Base-by-base conservation (phyloP, 2,113 vertebrate species). In the Artemisiospiza belli region DNA sequence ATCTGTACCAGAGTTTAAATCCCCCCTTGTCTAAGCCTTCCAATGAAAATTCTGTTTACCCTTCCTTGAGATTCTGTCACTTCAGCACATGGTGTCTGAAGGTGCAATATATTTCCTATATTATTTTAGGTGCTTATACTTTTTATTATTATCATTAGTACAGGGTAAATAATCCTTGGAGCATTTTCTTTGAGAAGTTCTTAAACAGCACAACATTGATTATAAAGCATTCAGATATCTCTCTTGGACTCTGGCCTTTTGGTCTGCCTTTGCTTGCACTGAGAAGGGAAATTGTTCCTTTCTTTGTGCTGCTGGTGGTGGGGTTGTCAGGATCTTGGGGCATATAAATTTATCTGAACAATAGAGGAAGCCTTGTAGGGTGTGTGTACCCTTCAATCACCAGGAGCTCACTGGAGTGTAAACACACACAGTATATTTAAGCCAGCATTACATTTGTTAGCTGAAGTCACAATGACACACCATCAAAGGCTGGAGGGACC, bases 361-460 rank as follows among this genome's bases (percentile, higher is more conserved):
- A 64, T 10, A 64, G 74, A 86, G 90, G 68, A 87, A 63, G 70
- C 67, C 31, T 87, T 41, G 52, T 21, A 44, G 87, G 82, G 74
- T 68, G 86, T 94, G 83, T 92, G 85, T 90, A 22, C 66, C n/a
- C 83, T 84, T 70, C 66, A 59, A 0, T 75, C 87, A 17, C 18
- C 25, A 11, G 35, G 64, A 74, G 49, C 19, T 84, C 83, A 76
- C 39, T n/a, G 54, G 77, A 94, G 87, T 89, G 83, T 91, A 95
- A 94, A 91, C 70, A 95, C 13, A 44, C n/a, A 17, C 62, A n/a
- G 12, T 75, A 0, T 83, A 87, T 87, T 95, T 97, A 97, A 96
- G 92, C 74, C 61, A 20, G 81, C 63, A 87, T 95, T 92, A 75
- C 55, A 64, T 28, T 62, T 6, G 31, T 54, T 66, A 58, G 83